These are phyloP conservation scores for Eumaeus atala DNA, from an alignment of 1,140 invertebrate species.

Conservation along the genomic window DNA sequence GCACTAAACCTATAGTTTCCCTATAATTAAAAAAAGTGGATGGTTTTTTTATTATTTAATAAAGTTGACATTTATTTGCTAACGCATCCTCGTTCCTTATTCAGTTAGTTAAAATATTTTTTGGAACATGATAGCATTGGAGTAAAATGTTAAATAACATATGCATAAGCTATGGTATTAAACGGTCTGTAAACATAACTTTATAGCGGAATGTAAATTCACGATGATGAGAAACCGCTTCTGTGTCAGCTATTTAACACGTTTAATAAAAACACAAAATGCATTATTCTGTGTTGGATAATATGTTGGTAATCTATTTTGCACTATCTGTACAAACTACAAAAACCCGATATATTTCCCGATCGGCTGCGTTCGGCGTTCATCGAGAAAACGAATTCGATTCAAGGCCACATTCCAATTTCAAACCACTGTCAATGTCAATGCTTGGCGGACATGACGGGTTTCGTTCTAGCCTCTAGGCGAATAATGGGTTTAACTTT, in stretches of 20 bases:
- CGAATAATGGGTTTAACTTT: too few relatives aligned
- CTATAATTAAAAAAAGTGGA: too few relatives aligned
- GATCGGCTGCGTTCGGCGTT: slow-evolving; percentile 40
- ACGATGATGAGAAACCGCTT: not conserved
- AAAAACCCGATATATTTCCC: slow-evolving; percentile 58
- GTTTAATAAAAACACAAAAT: not conserved
- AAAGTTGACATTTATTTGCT: too few relatives aligned
- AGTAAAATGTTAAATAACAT: too few relatives aligned
- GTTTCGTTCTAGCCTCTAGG: slow-evolving; percentile 41
- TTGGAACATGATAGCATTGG: too few relatives aligned
- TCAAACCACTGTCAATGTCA: slow-evolving; percentile 69
- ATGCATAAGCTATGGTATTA: too few relatives aligned
- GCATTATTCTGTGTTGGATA: not conserved
- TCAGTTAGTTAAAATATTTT: too few relatives aligned
- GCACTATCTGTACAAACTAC: slow-evolving; percentile 47
- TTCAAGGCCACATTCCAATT: slow-evolving; percentile 66
- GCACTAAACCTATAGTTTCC: too few relatives aligned
- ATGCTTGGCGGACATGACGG: slow-evolving; percentile 36
- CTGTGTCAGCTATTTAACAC: not conserved
- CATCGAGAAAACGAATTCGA: slow-evolving; percentile 55
- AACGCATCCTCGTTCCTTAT: too few relatives aligned
- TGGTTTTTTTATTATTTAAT: too few relatives aligned
- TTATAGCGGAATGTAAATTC: too few relatives aligned
- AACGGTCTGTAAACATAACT: too few relatives aligned
- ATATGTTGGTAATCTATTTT: slow-evolving; percentile 32